A percentile compares a stretch with the other conserved stretches of the same genome.
Conservation (phyloP, 92 coral and sea anemone species). For the Nematostella vectensis region DNA sequence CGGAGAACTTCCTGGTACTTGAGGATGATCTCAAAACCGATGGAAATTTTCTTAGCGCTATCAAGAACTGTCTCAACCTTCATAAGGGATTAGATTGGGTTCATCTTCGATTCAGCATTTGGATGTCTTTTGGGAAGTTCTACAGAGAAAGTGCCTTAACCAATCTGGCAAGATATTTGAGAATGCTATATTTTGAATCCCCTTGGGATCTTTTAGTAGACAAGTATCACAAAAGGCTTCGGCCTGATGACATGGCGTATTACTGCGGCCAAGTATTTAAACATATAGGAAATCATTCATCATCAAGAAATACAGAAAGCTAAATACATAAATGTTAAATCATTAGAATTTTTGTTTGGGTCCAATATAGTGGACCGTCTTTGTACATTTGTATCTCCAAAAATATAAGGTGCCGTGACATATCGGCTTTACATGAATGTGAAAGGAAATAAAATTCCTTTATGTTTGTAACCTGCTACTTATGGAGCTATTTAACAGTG, state of each 20-base stretch:
- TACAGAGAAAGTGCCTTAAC: conserved; percentile 51
- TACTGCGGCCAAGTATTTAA: conserved; percentile 38
- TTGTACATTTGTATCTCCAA: no score
- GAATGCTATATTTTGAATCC: conserved; percentile 55
- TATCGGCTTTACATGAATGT: no score
- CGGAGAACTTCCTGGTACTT: conserved; percentile 57
- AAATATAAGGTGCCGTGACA: no score
- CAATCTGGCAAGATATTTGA: conserved; percentile 38
- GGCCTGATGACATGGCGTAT: conserved; percentile 11
- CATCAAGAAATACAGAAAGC: no score
- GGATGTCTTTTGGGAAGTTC: conserved; percentile 85
- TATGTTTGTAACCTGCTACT: no score
- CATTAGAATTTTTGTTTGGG: no score
- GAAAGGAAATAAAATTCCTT: no score
- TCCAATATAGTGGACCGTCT: no score
- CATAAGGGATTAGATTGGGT: conserved; percentile 39
- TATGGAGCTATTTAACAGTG: no score
- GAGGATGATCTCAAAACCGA: conserved; percentile 67
- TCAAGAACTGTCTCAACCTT: conserved; percentile 40
- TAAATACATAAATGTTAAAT: no score
- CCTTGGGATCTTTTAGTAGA: conserved; percentile 49
- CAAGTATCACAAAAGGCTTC: background rate
- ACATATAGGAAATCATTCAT: conserved; percentile 77
- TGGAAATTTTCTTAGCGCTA: conserved; percentile 28
- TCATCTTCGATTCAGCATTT: conserved; percentile 22